Evolutionary conservation across 2,797 vertebrate genomes (phyloP).

Genomic region (Spondyliosoma cantharus): DNA sequence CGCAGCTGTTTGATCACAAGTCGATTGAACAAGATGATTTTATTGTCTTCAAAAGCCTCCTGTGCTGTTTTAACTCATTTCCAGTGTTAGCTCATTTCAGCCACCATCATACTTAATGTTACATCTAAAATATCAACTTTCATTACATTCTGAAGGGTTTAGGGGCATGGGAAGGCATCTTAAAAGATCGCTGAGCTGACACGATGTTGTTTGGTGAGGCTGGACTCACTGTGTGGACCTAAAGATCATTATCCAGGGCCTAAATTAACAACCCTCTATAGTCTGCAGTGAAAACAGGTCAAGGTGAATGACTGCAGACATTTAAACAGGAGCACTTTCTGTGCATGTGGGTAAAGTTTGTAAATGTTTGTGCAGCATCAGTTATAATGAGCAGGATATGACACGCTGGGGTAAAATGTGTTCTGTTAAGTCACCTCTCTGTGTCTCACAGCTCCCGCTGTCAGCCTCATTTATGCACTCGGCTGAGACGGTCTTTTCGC

Average conservation of each 20-base stretch:
- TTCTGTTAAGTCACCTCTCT: conserved; percentile 14
- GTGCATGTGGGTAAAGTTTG: not conserved
- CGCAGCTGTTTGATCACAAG: no score
- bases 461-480: conserved; percentile 52
- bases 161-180: not conserved
- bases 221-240: not conserved
- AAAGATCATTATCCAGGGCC: not conserved
- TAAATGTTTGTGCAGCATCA: not conserved
- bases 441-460: conserved; percentile 11
- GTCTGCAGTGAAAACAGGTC: not conserved
- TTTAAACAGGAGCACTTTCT: not conserved
- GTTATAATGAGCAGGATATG: not conserved
- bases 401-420: not conserved
- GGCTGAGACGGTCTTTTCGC: conserved; percentile 21
- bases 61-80: no score
- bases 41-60: no score
- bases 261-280: not conserved
- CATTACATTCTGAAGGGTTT: not conserved
- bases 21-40: no score
- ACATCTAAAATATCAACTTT: not conserved
- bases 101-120: not conserved
- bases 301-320: not conserved
- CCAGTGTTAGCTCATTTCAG: no score
- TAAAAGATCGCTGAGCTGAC: not conserved
- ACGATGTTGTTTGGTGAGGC: no score